A percentile compares a stretch with the other conserved stretches of the same genome.
Evolutionary conservation across 2,113 vertebrate genomes (phyloP).

Genomic region (Hemibagrus wyckioides): DNA sequence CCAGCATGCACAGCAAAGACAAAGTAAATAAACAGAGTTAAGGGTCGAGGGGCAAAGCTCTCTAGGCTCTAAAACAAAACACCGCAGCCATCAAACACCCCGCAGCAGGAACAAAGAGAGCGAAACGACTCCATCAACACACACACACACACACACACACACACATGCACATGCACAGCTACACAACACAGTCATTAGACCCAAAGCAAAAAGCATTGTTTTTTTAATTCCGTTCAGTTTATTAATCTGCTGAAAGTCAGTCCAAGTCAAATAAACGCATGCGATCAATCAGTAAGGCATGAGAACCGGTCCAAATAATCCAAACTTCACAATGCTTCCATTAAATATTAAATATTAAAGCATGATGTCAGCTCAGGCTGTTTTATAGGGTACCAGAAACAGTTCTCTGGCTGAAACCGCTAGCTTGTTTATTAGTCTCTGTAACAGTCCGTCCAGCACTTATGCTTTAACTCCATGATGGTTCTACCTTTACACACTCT

Average conservation of each 20-base stretch:
- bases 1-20: conserved; percentile 74
- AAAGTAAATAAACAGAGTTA: conserved; percentile 80
- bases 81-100: conserved; percentile 75
- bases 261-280: not conserved
- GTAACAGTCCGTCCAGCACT: not conserved
- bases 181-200: not conserved
- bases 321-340: not conserved
- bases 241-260: not conserved
- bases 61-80: conserved; percentile 78
- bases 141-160: conserved; percentile 49
- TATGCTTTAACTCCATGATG: not conserved
- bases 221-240: not conserved
- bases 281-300: not conserved
- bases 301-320: not conserved
- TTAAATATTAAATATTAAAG: not conserved
- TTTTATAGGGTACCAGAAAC: not conserved
- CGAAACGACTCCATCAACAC: conserved; percentile 54
- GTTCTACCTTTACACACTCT: conserved; percentile 5
- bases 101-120: conserved; percentile 73
- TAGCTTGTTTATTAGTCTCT: not conserved
- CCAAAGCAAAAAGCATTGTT: not conserved
- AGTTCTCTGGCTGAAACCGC: not conserved
- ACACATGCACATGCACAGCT: conserved; percentile 49
- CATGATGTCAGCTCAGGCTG: not conserved
- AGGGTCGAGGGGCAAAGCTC: conserved; percentile 74